phyloP scores from a whole-genome alignment of 2,888 invertebrate species.

The Hypomecis punctinalis region DNA sequence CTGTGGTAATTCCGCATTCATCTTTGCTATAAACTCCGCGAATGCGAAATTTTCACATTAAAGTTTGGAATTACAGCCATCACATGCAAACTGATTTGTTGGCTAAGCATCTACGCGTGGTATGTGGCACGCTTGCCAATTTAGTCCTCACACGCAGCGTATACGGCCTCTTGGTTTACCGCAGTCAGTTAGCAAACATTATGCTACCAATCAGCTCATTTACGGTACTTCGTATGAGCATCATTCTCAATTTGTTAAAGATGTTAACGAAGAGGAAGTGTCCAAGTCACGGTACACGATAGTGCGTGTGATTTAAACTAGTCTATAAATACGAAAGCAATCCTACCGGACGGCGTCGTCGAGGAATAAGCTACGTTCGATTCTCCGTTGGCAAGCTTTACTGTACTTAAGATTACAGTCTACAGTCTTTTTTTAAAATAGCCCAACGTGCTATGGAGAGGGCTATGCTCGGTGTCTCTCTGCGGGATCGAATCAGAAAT shows the following conservation, averaged over 20 bases:
- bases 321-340: slow-evolving; percentile 39
- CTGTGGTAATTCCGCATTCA: no score
- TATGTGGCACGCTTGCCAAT: slow-evolving; percentile 27
- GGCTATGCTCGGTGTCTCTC: no score
- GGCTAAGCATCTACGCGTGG: slow-evolving; percentile 8
- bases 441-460: no score
- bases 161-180: slow-evolving; percentile 25
- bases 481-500: no score
- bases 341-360: slow-evolving; percentile 23
- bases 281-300: slow-evolving; percentile 40
- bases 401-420: no score
- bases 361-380: slow-evolving; percentile 34
- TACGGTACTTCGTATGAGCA: slow-evolving; percentile 34
- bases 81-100: slow-evolving; percentile 7
- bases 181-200: slow-evolving; percentile 28
- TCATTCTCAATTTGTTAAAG: slow-evolving; percentile 40
- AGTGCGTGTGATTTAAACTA: slow-evolving; percentile 41
- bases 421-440: no score
- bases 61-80: slow-evolving; percentile 3
- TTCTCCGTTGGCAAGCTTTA: slow-evolving; percentile 2
- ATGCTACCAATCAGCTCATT: slow-evolving; percentile 31
- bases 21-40: neutral
- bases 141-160: slow-evolving; percentile 15
- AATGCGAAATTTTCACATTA: neutral
- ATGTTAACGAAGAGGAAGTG: slow-evolving; percentile 42